Base-by-base conservation (phyloP, 2,797 vertebrate species). In the Sphenopsis melanotis region DNA sequence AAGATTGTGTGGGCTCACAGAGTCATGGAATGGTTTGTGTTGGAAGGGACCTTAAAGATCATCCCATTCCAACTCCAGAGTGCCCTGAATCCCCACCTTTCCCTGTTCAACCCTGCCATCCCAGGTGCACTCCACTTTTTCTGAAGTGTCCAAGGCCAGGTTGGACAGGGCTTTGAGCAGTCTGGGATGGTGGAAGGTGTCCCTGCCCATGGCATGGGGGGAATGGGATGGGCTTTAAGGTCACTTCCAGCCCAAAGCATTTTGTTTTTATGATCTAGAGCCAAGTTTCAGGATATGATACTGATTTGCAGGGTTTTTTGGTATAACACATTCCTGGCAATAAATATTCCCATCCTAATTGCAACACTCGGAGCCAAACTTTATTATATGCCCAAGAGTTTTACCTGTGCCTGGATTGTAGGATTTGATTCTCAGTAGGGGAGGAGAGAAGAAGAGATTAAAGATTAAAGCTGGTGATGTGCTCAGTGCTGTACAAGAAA, bases 381-480 rank as follows among this genome's bases (percentile, higher is more conserved):
- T 91, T 39, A 11, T 65, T 70, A n/a, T 66, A 26, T 69, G 59
- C 63, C 69, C 32, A 23, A 7, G 83, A 94, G 87, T 82, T 93
- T 93, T 87, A 60, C 84, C 85, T 88, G 74, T 50, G 76, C 76
- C 36, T 90, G 84, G 85, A 79, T 79, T 70, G 83, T 56, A 88
- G 85, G 89, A 68, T 90, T 93, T 84, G 59, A 89, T 94, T 65
- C 91, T 90, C 46, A 1, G 65, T 23, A 63, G 83, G 80, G 59
- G 75, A 93, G 78, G 56, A 94, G 71, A 92, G 74, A 84, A 66
- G 81, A 89, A 80, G 82, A 93, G 91, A 96, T 94, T 95, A 93
- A 94, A 95, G 94, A 92, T 89, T 95, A 84, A 95, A 95, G 91
- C 86, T 83, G 91, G 36, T 75, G 69, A 72, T 94, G 66, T 72